phyloP scores from a whole-genome alignment of 2,113 vertebrate genomes.

The Leptocoma aspasia region DNA sequence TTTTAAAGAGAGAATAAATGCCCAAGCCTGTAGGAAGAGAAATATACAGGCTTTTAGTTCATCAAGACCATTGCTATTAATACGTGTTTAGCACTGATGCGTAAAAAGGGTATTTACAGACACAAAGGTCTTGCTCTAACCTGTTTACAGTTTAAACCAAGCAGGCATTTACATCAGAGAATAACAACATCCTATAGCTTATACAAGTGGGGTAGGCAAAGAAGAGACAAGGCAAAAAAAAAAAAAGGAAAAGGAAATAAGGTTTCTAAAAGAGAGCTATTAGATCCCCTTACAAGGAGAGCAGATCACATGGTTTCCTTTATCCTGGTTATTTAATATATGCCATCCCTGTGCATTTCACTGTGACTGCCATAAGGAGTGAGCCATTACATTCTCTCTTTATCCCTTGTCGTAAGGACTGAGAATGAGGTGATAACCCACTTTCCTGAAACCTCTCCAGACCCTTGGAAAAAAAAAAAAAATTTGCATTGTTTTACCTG shows the following conservation, averaged over 20 bases:
- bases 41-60: neutral
- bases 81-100: neutral
- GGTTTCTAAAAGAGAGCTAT: slow-evolving; percentile 14
- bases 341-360: slow-evolving; percentile 14
- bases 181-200: neutral
- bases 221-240: neutral
- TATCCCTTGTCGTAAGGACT: slow-evolving; percentile 23
- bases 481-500: neutral
- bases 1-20: neutral
- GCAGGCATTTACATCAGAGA: neutral
- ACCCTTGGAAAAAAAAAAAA: neutral
- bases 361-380: slow-evolving; percentile 27
- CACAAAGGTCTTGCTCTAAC: neutral
- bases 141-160: neutral
- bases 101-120: neutral
- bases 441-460: slow-evolving; percentile 29
- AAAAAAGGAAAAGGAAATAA: neutral
- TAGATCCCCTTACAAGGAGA: slow-evolving; percentile 39
- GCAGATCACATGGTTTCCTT: slow-evolving; percentile 48
- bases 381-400: slow-evolving; percentile 52
- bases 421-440: slow-evolving; percentile 36
- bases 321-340: slow-evolving; percentile 53
- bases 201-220: neutral
- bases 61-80: neutral
- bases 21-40: neutral